These are phyloP conservation scores for Drosophila willistoni DNA, from an alignment of 1,140 invertebrate genomes.

Conservation along the genomic window DNA sequence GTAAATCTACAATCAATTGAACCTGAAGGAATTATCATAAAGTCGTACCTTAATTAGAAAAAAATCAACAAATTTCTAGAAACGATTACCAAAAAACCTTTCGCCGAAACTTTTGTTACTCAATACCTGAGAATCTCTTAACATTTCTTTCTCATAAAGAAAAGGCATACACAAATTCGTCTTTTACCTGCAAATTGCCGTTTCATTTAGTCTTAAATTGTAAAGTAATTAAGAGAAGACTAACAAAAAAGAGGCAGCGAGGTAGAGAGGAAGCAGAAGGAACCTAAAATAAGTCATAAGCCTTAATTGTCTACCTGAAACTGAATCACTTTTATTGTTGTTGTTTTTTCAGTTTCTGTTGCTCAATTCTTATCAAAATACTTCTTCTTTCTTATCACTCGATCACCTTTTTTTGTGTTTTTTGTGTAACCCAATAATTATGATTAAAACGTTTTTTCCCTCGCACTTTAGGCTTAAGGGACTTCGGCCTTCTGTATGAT, in stretches of 20 bases:
- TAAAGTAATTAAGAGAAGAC: not conserved
- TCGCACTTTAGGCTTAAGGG: not conserved
- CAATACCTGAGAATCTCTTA: not conserved
- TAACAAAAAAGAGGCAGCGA: not conserved
- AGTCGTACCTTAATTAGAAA: too few species aligned
- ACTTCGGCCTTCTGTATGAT: slow-evolving; percentile 32
- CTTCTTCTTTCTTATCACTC: not conserved
- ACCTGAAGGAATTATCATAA: too few species aligned
- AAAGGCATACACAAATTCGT: not conserved
- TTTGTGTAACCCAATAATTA: slow-evolving; percentile 5
- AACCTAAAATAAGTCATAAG: not conserved
- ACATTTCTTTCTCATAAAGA: not conserved
- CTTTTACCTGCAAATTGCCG: not conserved
- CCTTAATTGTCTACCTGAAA: not conserved
- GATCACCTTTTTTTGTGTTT: not conserved
- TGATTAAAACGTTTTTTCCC: not conserved
- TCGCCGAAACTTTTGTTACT: not conserved
- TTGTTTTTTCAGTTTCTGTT: too few species aligned
- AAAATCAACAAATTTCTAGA: too few species aligned
- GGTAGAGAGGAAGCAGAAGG: not conserved
- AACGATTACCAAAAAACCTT: not conserved
- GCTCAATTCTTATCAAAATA: not conserved
- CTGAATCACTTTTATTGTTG: not conserved
- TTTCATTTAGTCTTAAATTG: not conserved
- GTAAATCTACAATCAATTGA: too few species aligned